phyloP scores from a whole-genome alignment of 2,797 vertebrate genomes.

The Silurus lanzhouensis region DNA sequence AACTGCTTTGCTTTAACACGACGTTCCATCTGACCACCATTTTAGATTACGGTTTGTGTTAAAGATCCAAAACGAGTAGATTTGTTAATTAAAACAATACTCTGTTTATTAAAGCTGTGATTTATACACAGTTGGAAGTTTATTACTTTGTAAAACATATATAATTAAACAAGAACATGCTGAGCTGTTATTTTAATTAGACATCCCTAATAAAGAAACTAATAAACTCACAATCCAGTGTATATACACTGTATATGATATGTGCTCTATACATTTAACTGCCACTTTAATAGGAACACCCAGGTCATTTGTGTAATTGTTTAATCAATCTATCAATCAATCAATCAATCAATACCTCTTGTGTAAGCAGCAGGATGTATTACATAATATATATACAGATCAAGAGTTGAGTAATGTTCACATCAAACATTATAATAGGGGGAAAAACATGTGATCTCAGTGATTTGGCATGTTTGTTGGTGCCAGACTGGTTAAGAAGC shows the following conservation, averaged over 20 bases:
- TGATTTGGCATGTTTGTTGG: not conserved
- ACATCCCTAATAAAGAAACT: slow-evolving; percentile 1
- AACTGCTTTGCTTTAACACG: slow-evolving; percentile 38
- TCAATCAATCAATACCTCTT: too few relatives aligned
- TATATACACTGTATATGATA: not conserved
- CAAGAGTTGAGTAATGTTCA: not conserved
- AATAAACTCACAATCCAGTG: not conserved
- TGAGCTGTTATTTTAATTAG: slow-evolving; percentile 18
- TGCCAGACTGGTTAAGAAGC: not conserved
- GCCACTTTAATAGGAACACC: slow-evolving; percentile 1
- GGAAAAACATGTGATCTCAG: not conserved
- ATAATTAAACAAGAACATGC: slow-evolving; percentile 7
- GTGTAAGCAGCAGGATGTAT: not conserved
- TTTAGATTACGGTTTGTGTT: slow-evolving; percentile 22
- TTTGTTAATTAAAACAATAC: slow-evolving; percentile 1
- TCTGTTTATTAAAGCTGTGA: slow-evolving; percentile 18
- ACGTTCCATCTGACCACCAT: slow-evolving; percentile 31
- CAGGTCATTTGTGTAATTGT: not conserved
- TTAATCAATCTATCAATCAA: too few relatives aligned
- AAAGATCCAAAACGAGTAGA: slow-evolving; percentile 1
- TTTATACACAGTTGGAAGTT: slow-evolving; percentile 22
- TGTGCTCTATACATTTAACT: not conserved
- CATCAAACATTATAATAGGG: not conserved
- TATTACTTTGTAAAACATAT: slow-evolving; percentile 28
- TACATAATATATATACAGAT: too few relatives aligned